Conservation (phyloP, 92 coral and sea anemone genomes). For the Diadumene lineata region DNA sequence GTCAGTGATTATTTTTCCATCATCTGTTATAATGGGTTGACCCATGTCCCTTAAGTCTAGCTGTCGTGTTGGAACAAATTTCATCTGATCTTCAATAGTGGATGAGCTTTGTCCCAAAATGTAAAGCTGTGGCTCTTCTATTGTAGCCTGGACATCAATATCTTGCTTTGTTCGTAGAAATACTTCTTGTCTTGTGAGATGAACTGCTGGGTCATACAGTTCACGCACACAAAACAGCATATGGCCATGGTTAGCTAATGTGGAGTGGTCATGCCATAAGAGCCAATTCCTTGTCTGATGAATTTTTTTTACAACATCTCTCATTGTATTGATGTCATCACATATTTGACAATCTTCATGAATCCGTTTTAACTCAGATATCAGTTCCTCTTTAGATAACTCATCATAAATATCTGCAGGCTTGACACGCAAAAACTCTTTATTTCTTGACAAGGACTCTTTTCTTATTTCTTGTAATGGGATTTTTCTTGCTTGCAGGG, state of each 20-base stretch:
- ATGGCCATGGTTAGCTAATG: conserved; percentile 26
- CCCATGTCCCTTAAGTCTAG: conserved; percentile 16
- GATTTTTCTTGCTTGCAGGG: conserved; percentile 9
- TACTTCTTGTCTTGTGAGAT: no score
- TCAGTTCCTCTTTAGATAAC: conserved; percentile 7
- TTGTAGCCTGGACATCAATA: conserved; percentile 38
- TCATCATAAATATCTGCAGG: conserved; percentile 10
- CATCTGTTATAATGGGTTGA: not conserved
- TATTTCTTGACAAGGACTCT: not conserved
- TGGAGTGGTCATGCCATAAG: conserved; percentile 44
- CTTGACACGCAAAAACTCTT: conserved; percentile 10
- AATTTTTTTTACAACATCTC: conserved; percentile 14
- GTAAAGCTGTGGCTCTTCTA: conserved; percentile 13
- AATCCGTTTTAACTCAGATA: not conserved
- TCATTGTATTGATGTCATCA: not conserved
- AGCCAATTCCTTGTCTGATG: conserved; percentile 27
- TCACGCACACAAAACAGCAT: conserved; percentile 33
- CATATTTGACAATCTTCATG: conserved; percentile 10
- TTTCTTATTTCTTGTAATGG: conserved; percentile 23
- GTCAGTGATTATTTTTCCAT: conserved; percentile 9
- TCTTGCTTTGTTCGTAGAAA: no score
- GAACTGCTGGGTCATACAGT: conserved; percentile 32
- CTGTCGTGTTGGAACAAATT: conserved; percentile 26
- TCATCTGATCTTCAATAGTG: conserved; percentile 20
- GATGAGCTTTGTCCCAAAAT: conserved; percentile 16